Evolutionary conservation across 2,888 invertebrate genomes (phyloP).

Genomic region (Linnaemya vulpina): DNA sequence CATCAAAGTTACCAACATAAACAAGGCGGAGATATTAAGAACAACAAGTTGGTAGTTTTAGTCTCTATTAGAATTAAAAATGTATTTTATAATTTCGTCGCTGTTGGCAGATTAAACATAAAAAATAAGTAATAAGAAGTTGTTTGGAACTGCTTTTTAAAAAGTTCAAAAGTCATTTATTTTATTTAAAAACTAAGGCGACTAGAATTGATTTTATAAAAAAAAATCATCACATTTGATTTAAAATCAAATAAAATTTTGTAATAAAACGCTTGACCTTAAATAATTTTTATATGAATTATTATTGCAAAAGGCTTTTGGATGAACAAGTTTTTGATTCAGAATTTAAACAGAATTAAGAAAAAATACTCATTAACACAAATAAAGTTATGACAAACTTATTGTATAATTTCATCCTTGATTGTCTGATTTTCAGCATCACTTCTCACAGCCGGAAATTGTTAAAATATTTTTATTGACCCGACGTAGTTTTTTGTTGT

Average conservation of each 20-base stretch:
- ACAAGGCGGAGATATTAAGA: conserved; percentile 45
- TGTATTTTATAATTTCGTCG: background rate
- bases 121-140: background rate
- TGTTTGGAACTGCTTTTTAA: background rate
- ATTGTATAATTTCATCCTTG: conserved; percentile 63
- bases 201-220: background rate
- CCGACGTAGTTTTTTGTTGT: conserved; percentile 42
- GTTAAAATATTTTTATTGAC: conserved; percentile 63
- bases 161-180: conserved; percentile 21
- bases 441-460: conserved; percentile 54
- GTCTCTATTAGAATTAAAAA: background rate
- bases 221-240: background rate
- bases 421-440: conserved; percentile 68
- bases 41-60: conserved; percentile 9
- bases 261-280: background rate
- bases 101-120: background rate
- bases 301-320: background rate
- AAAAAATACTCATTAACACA: background rate
- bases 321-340: background rate
- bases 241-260: background rate
- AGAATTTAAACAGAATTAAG: conserved; percentile 4
- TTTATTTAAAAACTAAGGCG: conserved; percentile 4
- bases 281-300: conserved; percentile 4
- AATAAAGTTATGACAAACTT: conserved; percentile 50
- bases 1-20: conserved; percentile 25